phyloP scores from a whole-genome alignment of 2,888 invertebrate genomes.

The Leucania comma region DNA sequence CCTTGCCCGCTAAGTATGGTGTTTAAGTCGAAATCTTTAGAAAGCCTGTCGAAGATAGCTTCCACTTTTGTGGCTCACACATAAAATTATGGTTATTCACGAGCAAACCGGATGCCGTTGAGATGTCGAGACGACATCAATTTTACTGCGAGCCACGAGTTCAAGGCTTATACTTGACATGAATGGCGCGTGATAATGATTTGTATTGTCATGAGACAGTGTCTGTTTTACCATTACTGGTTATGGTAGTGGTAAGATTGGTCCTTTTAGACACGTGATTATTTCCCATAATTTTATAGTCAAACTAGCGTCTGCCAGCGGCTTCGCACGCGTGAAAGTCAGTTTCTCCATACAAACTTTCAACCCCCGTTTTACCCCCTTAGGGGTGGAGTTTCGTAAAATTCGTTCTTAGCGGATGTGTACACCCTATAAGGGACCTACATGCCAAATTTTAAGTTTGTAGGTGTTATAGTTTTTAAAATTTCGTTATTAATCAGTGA shows the following conservation, averaged over 20 bases:
- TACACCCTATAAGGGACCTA: too few species aligned
- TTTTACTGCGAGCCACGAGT: slow-evolving; percentile 49
- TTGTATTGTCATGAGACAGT: slow-evolving; percentile 20
- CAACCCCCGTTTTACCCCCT: too few species aligned
- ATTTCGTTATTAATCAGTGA: too few species aligned
- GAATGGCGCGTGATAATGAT: slow-evolving; percentile 34
- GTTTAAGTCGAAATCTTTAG: slow-evolving; percentile 64
- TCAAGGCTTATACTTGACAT: slow-evolving; percentile 59
- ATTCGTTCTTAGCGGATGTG: too few species aligned
- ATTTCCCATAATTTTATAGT: not conserved
- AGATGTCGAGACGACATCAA: slow-evolving; percentile 44
- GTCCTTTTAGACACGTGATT: not conserved
- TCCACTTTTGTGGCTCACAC: slow-evolving; percentile 47
- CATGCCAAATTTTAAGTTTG: too few species aligned
- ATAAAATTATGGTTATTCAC: slow-evolving; percentile 43
- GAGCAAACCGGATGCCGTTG: slow-evolving; percentile 54
- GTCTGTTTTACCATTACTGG: not conserved
- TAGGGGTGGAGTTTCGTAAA: too few species aligned
- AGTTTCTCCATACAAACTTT: too few species aligned
- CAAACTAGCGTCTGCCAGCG: too few species aligned
- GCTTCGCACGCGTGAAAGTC: too few species aligned
- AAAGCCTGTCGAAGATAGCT: slow-evolving; percentile 60
- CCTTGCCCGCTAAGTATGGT: slow-evolving; percentile 39
- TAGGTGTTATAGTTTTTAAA: too few species aligned
- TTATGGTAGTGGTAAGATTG: not conserved